A percentile compares a stretch with the other conserved stretches of the same genome.
Conservation (phyloP, 1,140 invertebrate genomes). For the Antheraea mylitta region DNA sequence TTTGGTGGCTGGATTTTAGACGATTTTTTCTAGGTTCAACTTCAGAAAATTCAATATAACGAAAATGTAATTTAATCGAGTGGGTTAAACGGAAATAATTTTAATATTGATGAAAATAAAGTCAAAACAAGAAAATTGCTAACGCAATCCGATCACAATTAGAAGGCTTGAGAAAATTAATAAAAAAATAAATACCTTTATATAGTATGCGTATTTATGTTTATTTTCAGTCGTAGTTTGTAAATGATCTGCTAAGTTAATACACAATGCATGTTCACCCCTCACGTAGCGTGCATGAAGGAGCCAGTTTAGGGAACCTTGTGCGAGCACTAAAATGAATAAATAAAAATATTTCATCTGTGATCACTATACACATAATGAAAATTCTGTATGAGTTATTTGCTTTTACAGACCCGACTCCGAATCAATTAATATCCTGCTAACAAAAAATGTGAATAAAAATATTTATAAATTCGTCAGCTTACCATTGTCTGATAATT, state of each 20-base stretch:
- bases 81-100: too few species aligned
- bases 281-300: conserved; percentile 62
- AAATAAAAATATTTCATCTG: conserved; percentile 4
- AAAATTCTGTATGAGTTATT: too few species aligned
- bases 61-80: too few species aligned
- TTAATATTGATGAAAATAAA: too few species aligned
- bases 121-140: too few species aligned
- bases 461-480: conserved; percentile 3
- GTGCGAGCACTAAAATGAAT: conserved; percentile 36
- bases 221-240: conserved; percentile 49
- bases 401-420: too few species aligned
- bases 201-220: conserved; percentile 62
- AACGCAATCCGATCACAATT: too few species aligned
- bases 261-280: conserved; percentile 53
- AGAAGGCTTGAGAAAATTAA: neutral
- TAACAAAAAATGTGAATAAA: neutral
- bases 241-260: conserved; percentile 54
- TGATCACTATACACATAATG: too few species aligned
- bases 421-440: too few species aligned
- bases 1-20: too few species aligned
- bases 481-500: conserved; percentile 16
- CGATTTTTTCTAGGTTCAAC: too few species aligned
- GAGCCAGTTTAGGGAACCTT: conserved; percentile 56
- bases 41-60: too few species aligned
- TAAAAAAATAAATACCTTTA: conserved; percentile 47